Evolutionary conservation across 2,888 invertebrate species (phyloP).

Genomic region (Harpalus rubripes): DNA sequence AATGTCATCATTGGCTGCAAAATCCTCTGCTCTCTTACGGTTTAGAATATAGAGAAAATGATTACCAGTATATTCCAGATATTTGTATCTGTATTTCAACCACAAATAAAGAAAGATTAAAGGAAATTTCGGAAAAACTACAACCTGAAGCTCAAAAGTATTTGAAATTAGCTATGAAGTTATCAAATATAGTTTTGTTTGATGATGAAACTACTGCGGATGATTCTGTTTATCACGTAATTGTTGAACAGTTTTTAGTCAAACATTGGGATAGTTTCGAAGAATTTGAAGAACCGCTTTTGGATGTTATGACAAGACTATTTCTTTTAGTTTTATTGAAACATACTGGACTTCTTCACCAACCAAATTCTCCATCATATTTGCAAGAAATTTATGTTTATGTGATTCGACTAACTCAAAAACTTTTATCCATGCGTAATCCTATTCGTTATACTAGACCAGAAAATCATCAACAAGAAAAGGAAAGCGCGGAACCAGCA

Average conservation of each 20-base stretch:
- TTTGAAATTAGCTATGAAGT: conserved; percentile 47
- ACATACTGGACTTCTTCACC: conserved; percentile 78
- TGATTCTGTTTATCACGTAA: conserved; percentile 57
- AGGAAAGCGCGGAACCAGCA: conserved; percentile 56
- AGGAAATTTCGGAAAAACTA: conserved; percentile 28
- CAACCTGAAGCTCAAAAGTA: conserved; percentile 58
- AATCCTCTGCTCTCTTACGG: conserved; percentile 76
- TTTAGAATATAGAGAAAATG: conserved; percentile 71
- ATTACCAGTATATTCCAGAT: conserved; percentile 59
- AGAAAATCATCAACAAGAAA: neutral
- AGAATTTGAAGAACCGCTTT: conserved; percentile 61
- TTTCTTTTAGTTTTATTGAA: conserved; percentile 79
- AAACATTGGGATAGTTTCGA: conserved; percentile 65
- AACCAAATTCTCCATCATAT: conserved; percentile 73
- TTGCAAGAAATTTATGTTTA: conserved; percentile 75
- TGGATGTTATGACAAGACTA: conserved; percentile 77
- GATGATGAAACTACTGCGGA: conserved; percentile 50
- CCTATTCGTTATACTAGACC: conserved; percentile 50
- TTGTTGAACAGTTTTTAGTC: conserved; percentile 63
- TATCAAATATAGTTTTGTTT: conserved; percentile 20
- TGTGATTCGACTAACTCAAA: conserved; percentile 70
- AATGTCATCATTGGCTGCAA: conserved; percentile 77
- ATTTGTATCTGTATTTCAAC: conserved; percentile 49
- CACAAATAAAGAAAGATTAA: conserved; percentile 56
- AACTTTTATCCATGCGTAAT: conserved; percentile 65